Base-by-base conservation (phyloP, 2,797 vertebrate genomes). In the Heterohyrax brucei region DNA sequence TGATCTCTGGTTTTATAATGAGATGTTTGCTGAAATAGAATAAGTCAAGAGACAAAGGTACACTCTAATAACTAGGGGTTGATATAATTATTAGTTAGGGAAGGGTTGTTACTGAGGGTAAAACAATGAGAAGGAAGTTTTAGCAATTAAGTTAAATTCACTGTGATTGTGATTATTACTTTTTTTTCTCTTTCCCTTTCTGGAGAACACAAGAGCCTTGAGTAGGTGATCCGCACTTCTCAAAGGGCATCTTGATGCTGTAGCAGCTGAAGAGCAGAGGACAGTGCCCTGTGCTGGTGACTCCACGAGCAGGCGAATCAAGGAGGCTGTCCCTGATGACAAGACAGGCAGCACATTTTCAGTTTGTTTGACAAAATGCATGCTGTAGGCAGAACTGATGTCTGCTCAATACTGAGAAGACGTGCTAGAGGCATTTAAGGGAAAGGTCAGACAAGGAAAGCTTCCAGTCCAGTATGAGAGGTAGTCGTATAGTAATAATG, bases 61-160 rank as follows among this genome's bases (percentile, higher is more conserved):
- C 76, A 62, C 80, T 95, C 95, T 93, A 81, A 75, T 86, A 95
- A 95, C 84, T 64, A 80, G 96, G 14, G 91, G 94, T 94, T 83
- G 70, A 88, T 94, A 22, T 93, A 88, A 95, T 96, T 95, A 66
- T 66, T 96, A 96, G 96, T 96, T 87, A 96, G 95, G 80, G 95
- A 94, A 97, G 79, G 81, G 73, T 89, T 95, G 72, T 95, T 91
- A 95, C 91, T 96, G 0, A 0, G 68, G 94, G 95, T 88, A 87
- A 94, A 94, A 92, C 73, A 93, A 95, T 95, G 96, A 90, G 89
- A 86, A 94, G 77, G 91, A 95, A 92, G 93, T 93, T 97, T 96
- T 86, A 95, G 95, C 94, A 92, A 94, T 97, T 95, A 97, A 94
- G 80, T 97, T 81, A 91, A 93, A 96, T 92, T 87, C 89, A 78